These are phyloP conservation scores for Strix uralensis DNA, from an alignment of 2,113 vertebrate genomes.

Conservation along the genomic window DNA sequence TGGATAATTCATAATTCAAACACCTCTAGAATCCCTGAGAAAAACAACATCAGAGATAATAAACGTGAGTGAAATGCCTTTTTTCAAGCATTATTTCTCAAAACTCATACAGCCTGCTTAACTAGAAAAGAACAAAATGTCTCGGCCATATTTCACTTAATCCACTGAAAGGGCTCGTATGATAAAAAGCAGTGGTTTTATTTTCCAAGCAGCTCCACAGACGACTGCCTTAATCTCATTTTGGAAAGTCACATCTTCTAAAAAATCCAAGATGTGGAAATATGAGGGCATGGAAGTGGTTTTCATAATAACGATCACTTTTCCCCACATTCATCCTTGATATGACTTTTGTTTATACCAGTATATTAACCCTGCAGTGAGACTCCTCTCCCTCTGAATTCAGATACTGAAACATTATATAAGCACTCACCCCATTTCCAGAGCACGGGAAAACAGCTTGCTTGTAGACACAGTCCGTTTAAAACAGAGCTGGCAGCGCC, in stretches of 20 bases:
- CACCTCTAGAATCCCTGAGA: neutral
- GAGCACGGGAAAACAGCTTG: neutral
- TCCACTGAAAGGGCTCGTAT: neutral
- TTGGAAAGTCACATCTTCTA: neutral
- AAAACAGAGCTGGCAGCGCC: neutral
- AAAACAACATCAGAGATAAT: neutral
- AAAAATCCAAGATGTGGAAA: neutral
- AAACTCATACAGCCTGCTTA: neutral
- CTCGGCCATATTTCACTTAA: neutral
- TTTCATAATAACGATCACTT: neutral
- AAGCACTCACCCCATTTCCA: neutral
- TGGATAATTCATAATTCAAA: conserved; percentile 2
- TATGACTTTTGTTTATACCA: neutral
- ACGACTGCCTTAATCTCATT: neutral
- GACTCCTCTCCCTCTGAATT: neutral
- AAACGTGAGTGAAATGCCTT: neutral
- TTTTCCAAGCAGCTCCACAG: neutral
- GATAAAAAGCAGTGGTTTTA: neutral
- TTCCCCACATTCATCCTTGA: neutral
- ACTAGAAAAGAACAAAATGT: neutral
- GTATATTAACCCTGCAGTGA: neutral
- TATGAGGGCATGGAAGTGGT: neutral
- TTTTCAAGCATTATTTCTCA: neutral
- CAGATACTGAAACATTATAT: neutral
- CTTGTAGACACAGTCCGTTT: neutral